These are phyloP conservation scores for Seladonia tumulorum DNA, from an alignment of 2,888 invertebrate genomes.

Conservation along the genomic window DNA sequence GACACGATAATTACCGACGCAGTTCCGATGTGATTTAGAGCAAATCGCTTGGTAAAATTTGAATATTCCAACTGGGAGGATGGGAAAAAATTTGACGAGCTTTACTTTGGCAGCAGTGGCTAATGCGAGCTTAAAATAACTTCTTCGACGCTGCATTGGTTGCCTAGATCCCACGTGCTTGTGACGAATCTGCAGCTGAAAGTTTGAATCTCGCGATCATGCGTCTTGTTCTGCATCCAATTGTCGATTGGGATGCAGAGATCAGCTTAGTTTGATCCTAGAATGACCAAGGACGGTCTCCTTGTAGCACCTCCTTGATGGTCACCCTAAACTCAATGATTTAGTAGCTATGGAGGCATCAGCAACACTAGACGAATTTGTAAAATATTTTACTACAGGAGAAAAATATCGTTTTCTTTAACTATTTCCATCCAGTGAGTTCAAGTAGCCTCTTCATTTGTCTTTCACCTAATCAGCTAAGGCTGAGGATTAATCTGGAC, in stretches of 20 bases:
- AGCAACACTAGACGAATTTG: neutral
- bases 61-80: neutral
- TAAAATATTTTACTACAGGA: too few relatives aligned
- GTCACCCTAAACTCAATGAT: neutral
- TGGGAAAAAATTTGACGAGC: slow-evolving; percentile 3
- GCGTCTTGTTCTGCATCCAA: neutral
- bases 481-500: too few relatives aligned
- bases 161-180: slow-evolving; percentile 42
- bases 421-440: too few relatives aligned
- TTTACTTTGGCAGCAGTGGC: slow-evolving; percentile 58
- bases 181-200: slow-evolving; percentile 7
- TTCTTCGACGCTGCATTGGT: slow-evolving; percentile 39
- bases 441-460: too few relatives aligned
- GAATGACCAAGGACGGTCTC: neutral
- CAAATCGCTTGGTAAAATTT: neutral
- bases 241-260: too few relatives aligned
- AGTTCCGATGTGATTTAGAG: neutral
- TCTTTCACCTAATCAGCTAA: too few relatives aligned
- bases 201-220: slow-evolving; percentile 19
- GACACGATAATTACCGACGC: neutral
- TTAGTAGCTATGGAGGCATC: neutral
- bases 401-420: too few relatives aligned
- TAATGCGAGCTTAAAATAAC: slow-evolving; percentile 55
- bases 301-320: neutral
- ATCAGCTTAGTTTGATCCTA: neutral